phyloP scores from a whole-genome alignment of 2,888 invertebrate genomes.

The Anoncus sp. region DNA sequence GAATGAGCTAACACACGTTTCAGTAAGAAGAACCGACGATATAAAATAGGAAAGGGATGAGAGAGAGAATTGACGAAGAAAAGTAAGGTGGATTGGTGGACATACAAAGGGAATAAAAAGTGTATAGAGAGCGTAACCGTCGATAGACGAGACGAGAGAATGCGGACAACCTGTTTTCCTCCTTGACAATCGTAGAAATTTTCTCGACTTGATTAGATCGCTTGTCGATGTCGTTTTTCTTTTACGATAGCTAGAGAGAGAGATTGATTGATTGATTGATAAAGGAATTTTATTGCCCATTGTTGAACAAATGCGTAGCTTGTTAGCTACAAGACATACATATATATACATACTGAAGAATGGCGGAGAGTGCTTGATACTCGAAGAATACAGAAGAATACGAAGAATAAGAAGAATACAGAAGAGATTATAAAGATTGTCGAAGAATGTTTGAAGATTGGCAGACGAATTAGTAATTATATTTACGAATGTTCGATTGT shows the following conservation, averaged over 20 bases:
- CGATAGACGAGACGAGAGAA: constrained; percentile 2
- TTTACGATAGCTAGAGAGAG: constrained; percentile 48
- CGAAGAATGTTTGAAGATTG: too few species aligned
- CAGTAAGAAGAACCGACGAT: constrained; percentile 64
- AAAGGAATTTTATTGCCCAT: too few species aligned
- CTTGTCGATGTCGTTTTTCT: constrained; percentile 48
- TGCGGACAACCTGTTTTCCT: constrained; percentile 42
- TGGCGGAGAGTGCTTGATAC: too few species aligned
- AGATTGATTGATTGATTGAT: too few species aligned
- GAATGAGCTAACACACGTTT: constrained; percentile 31
- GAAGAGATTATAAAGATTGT: too few species aligned
- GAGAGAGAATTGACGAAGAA: constrained; percentile 40
- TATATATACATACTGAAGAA: too few species aligned
- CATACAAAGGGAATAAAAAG: constrained; percentile 27
- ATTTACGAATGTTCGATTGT: too few species aligned
- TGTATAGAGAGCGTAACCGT: constrained; percentile 12
- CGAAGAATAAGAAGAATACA: too few species aligned
- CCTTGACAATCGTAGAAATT: constrained; percentile 49
- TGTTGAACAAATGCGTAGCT: too few species aligned
- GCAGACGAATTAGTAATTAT: too few species aligned
- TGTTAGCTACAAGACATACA: too few species aligned
- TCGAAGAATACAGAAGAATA: too few species aligned
- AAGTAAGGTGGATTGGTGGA: constrained; percentile 23
- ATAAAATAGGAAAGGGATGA: constrained; percentile 64
- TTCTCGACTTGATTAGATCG: constrained; percentile 54